Base-by-base conservation (phyloP, 2,888 invertebrate genomes). In the Athalia circularis region DNA sequence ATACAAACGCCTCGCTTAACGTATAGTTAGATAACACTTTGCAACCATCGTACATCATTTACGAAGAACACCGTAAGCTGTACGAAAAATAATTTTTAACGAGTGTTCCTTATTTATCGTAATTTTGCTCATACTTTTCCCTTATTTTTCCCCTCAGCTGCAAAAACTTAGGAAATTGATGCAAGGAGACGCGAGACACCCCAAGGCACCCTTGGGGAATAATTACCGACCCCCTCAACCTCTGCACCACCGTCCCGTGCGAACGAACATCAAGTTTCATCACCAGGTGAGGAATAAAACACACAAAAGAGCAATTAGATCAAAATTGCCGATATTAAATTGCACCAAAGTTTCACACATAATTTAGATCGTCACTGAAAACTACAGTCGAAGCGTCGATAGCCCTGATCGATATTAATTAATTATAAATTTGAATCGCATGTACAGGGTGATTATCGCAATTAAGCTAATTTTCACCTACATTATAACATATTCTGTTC, bases 211-310 rank as follows among this genome's bases (percentile, higher is more conserved):
- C 43, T 93, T 99, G 90, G 97, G 97, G 85, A 97, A 98, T 92
- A 99, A 99, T 92, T 97, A 96, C 92, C 93, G 99, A 88, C 98
- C 98, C 79, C 95, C 97, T 70, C 97, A 98, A 91, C 96, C 97
- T 77, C 93, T 98, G 81, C 96, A 98, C 91, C 97, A 98, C 92
- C 94, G 99, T 85, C 96, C 98, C 79, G 95, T 99, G 84, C 93
- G 99, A 91, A 99, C 99, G 85, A 99, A 99, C 92, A 99, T 99
- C 91, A 98, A 99, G 92, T 98, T 98, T 91, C 96, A 95, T 90
- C 93, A 95, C 87, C 94, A 95, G 92, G 94, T 94, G 29, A 6
- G 29, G 29, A 29, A 1, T 29, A 29, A 29, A 29, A 29, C 29
- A 29, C 29, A 29, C 29, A 29, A 29, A 29, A 9, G 9, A 86